Evolutionary conservation across 2,888 invertebrate genomes (phyloP).

Genomic region (Eupithecia subfuscata): DNA sequence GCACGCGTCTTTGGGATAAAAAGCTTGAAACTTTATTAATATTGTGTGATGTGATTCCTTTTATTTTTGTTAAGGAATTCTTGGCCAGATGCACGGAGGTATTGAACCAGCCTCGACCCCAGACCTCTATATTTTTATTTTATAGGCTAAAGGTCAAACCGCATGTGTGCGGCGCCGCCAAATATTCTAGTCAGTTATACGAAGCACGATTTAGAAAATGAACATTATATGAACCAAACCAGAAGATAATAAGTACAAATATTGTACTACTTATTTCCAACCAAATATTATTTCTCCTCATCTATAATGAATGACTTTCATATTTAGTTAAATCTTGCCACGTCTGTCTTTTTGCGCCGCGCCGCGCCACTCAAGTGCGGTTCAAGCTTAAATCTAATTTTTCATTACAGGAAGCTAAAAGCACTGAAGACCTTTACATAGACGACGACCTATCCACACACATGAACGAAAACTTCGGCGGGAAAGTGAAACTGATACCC

Average conservation of each 20-base stretch:
- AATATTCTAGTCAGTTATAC: no score
- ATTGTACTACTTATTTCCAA: no score
- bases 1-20: not conserved
- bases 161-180: no score
- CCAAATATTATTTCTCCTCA: no score
- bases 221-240: no score
- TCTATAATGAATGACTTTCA: no score
- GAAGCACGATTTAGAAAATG: no score
- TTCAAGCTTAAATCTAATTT: not conserved
- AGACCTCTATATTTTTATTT: not conserved
- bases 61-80: not conserved
- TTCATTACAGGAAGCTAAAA: conserved; percentile 73
- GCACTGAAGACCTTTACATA: conserved; percentile 83
- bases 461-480: conserved; percentile 77
- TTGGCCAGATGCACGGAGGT: not conserved
- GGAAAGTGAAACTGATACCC: conserved; percentile 72
- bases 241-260: no score
- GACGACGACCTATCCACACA: conserved; percentile 81
- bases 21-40: not conserved
- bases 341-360: no score
- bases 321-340: no score
- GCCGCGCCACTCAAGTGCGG: no score
- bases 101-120: not conserved
- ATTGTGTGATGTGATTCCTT: not conserved
- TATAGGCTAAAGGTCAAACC: no score